Evolutionary conservation across 2,888 invertebrate species (phyloP), one percentile per base, ranked within the genome.

Genomic region (Eustalomyia histrio): DNA sequence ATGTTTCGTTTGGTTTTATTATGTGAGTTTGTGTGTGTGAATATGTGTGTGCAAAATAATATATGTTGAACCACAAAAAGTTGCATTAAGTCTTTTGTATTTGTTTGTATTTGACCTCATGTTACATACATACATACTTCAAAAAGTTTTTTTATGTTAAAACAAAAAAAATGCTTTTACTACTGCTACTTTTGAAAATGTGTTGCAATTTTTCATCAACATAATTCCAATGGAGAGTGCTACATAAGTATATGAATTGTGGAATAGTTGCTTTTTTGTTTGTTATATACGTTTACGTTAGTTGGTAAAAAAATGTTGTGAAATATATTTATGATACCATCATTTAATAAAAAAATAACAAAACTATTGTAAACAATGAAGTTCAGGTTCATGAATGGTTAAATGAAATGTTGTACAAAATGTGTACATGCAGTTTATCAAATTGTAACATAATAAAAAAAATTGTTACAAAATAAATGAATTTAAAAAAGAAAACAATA

Each of bases 131-230:
- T 55, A 47, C n/a, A 60, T 10, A 14, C 35, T 17, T 18, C 5
- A 3, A 64, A 21, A 24, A 16, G 12, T 29, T 57, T 57, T 65
- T 35, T 35, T 39, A 21, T 55, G 55, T 39, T 55, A 21, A 63
- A 53, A 53, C 18, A 18, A 21, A 14, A 53, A 24, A 47, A 63
- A 63, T 47, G 43, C 24, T 47, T 47, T 43, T 29, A 17, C 39
- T n/a, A 39, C 43, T 7, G 29, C 17, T 47, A 5, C 33, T 50
- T 35, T 39, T 68, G 67, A 24, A 63, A 63, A 79, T 67, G 63
- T 79, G 73, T 63, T 63, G 57, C 43, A 67, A 79, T 52, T 17
- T 61, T 78, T 57, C 63, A 53, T 71, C 43, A 55, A 12, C 60
- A 60, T 33, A 21, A 61, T 63, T 67, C 63, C 73, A 67, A 67